Evolutionary conservation across 2,113 vertebrate genomes (phyloP), one percentile per base, ranked within the genome.

Genomic region (Etia nguti): DNA sequence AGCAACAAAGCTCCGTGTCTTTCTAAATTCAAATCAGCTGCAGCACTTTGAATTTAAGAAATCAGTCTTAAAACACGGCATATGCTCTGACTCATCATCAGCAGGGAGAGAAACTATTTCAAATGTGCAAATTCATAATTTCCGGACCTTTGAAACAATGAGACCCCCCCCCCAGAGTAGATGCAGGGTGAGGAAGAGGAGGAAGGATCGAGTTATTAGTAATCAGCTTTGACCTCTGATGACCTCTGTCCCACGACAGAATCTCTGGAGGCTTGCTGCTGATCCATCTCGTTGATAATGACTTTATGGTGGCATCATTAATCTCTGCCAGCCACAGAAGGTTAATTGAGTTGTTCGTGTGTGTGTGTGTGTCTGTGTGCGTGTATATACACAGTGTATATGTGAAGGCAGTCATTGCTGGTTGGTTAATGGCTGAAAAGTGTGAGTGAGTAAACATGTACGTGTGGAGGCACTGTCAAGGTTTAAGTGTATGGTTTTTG

Each of bases 301-400:
- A 20, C 88, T 90, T 90, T 84, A 88, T 29, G 87, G 81, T 82
- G 82, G 15, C 81, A 60, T 82, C 88, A 88, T 93, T 92, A 68
- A 94, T 95, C 91, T 94, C 86, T 91, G 87, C 54, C 91, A 87
- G 81, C 70, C 75, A 4, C 52, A 55, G 48, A 90, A 92, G 94
- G 92, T 91, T 93, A 94, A 92, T 90, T 60, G 81, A 88, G 81
- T 73, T 50, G 70, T 54, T 4, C 1, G 3, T 73, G 29, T 56
- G 29, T 60, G n/a, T 43, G 46, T 29, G 82, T 34, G 24, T 34
- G 29, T 54, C 43, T 73, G 68, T 8, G 16, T 52, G 22, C 50
- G 57, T 20, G 38, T 70, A 6, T 36, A 26, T 79, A 26, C 26
- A 57, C 16, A 24, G 38, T 55, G n/a, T 55, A 2, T 54, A 2